These are phyloP conservation scores for Spilogale gracilis DNA, from an alignment of 2,113 vertebrate species.

Conservation along the genomic window DNA sequence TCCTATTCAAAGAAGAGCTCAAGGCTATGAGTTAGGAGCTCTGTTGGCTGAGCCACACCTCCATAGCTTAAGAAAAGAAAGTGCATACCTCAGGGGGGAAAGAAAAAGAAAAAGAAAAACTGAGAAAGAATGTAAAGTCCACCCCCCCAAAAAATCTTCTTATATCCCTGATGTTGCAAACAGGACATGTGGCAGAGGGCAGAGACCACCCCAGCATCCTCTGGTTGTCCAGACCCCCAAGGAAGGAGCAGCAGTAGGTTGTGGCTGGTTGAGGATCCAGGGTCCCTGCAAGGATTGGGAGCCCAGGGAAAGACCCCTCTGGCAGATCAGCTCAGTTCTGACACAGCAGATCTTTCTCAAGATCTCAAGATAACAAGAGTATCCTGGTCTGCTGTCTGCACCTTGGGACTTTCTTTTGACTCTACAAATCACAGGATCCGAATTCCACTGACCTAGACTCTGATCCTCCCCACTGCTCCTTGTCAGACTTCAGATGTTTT, in stretches of 20 bases:
- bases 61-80: not conserved
- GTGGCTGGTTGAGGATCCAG: not conserved
- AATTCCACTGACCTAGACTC: not conserved
- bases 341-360: not conserved
- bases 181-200: not conserved
- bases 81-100: not conserved
- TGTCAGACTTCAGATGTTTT: not conserved
- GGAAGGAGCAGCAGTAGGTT: not conserved
- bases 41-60: not conserved
- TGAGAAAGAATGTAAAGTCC: not conserved
- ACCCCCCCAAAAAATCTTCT: not conserved
- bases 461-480: not conserved
- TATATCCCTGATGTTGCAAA: not conserved
- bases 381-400: not conserved
- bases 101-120: not conserved
- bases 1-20: not conserved
- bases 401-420: not conserved
- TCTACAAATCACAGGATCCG: not conserved
- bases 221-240: not conserved
- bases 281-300: not conserved
- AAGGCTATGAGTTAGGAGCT: not conserved
- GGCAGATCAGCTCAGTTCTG: not conserved
- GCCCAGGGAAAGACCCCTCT: not conserved
- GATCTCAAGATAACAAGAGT: not conserved
- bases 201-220: not conserved